phyloP scores from a whole-genome alignment of 2,888 invertebrate genomes.

The Graphium colonna region DNA sequence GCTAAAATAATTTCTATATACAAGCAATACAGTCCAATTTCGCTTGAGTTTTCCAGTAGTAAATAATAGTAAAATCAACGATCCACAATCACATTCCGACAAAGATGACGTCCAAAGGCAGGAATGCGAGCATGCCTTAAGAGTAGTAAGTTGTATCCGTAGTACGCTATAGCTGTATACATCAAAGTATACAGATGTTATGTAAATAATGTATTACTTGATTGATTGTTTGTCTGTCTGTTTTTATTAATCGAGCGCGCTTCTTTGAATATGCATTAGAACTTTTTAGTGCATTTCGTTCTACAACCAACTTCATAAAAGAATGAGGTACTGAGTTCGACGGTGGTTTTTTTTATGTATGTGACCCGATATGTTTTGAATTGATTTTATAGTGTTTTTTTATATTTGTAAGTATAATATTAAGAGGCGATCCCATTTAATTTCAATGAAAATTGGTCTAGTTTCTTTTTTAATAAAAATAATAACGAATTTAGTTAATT shows the following conservation, averaged over 20 bases:
- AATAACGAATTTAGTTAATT: too few species aligned
- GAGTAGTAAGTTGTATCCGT: neutral
- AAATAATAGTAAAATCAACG: constrained; percentile 17
- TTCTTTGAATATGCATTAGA: neutral
- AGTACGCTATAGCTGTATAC: neutral
- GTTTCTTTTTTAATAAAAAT: too few species aligned
- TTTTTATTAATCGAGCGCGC: too few species aligned
- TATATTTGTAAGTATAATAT: too few species aligned
- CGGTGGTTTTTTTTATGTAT: too few species aligned
- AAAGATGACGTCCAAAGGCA: constrained; percentile 16
- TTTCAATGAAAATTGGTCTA: too few species aligned
- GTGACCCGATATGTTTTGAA: too few species aligned
- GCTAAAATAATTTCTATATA: neutral
- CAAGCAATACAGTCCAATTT: neutral
- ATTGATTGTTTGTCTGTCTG: neutral
- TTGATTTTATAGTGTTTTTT: too few species aligned
- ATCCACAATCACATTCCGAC: constrained; percentile 21
- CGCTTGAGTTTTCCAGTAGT: neutral
- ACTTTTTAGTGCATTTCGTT: neutral
- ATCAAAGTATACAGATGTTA: constrained; percentile 23
- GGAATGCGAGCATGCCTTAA: constrained; percentile 28
- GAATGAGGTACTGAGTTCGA: too few species aligned
- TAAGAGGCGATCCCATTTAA: too few species aligned
- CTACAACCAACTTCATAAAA: too few species aligned
- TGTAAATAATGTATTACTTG: constrained; percentile 21